Evolutionary conservation across 2,113 vertebrate genomes (phyloP).

Genomic region (Cairina moschata): DNA sequence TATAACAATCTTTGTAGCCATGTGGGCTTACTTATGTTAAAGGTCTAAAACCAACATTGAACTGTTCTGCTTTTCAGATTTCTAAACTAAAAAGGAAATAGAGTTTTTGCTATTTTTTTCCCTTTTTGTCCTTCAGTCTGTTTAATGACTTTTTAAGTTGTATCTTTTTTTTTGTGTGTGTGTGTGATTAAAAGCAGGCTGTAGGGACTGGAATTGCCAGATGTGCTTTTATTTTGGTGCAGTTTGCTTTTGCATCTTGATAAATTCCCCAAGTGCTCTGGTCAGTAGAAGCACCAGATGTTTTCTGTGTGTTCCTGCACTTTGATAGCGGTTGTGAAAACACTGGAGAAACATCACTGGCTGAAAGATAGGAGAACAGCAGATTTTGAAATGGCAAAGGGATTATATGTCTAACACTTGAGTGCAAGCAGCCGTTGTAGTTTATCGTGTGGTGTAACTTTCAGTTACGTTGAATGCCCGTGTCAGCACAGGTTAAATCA

Average conservation of each 20-base stretch:
- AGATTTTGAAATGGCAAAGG: background rate
- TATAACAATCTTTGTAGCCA: background rate
- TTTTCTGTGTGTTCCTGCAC: background rate
- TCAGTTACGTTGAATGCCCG: background rate
- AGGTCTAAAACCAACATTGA: background rate
- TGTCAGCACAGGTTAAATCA: background rate
- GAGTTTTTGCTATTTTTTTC: background rate
- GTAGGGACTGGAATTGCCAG: background rate
- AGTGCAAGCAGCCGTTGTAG: background rate
- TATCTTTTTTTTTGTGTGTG: background rate
- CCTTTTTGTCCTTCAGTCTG: background rate
- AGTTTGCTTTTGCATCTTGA: constrained; percentile 30
- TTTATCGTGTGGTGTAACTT: background rate
- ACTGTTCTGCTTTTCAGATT: background rate
- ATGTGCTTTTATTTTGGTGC: constrained; percentile 53
- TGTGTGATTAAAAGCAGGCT: background rate
- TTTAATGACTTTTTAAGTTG: background rate
- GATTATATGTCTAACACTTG: background rate
- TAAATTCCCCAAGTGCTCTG: constrained; percentile 34
- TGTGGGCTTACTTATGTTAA: background rate
- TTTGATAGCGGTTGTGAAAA: background rate
- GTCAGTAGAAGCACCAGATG: constrained; percentile 42
- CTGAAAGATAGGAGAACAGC: background rate
- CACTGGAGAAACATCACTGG: background rate
- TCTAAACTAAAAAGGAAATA: background rate